Percentiles rank a stretch among this genome's conserved stretches.
These are phyloP conservation scores for Chalcosyrphus nemorum DNA, from an alignment of 2,888 invertebrate genomes.

Conservation along the genomic window DNA sequence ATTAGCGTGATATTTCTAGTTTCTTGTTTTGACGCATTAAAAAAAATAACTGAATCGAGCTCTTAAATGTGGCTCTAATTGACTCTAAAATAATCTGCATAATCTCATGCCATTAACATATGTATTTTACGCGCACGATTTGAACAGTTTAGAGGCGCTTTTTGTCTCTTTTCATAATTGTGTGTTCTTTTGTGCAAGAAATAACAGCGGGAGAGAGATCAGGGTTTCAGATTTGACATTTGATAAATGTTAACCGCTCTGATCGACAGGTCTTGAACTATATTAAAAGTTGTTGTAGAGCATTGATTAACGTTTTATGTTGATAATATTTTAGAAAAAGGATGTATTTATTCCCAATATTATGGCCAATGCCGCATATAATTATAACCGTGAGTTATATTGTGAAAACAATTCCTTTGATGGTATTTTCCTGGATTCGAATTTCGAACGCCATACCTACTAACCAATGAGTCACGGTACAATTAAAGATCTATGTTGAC, in stretches of 20 bases:
- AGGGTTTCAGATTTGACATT: constrained; percentile 20
- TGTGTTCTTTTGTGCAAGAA: background rate
- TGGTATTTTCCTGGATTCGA: too few species aligned
- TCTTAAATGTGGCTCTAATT: constrained; percentile 18
- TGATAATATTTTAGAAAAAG: background rate
- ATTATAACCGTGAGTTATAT: too few species aligned
- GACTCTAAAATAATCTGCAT: constrained; percentile 20
- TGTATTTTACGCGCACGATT: constrained; percentile 16
- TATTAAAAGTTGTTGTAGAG: background rate
- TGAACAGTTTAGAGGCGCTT: background rate
- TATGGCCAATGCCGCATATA: too few species aligned
- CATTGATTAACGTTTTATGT: background rate
- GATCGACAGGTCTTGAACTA: constrained; percentile 4
- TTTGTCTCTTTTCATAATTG: background rate
- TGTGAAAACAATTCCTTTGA: too few species aligned
- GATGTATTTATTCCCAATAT: too few species aligned
- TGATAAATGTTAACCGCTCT: constrained; percentile 29
- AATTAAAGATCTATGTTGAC: too few species aligned
- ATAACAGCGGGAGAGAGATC: background rate
- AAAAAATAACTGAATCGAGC: background rate
- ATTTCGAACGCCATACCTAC: too few species aligned
- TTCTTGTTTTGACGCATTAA: constrained; percentile 15
- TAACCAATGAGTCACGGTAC: too few species aligned
- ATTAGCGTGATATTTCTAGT: constrained; percentile 24
- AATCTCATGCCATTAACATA: constrained; percentile 28